Evolutionary conservation across 2,888 invertebrate species (phyloP), one percentile per base, ranked within the genome.

Genomic region (Brachycybe producta): DNA sequence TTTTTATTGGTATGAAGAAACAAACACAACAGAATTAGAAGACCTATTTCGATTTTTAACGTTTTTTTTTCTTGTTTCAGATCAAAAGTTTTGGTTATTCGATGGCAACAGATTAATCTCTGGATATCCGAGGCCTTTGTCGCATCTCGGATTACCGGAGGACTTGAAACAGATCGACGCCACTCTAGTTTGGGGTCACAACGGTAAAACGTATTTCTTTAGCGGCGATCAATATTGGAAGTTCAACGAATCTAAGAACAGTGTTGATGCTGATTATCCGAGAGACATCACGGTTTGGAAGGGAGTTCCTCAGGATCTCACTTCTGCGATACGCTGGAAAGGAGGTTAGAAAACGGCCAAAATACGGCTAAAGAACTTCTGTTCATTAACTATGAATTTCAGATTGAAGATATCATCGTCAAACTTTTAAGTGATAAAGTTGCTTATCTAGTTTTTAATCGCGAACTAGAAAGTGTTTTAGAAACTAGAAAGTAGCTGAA

Each of bases 161-260:
- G 73, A 75, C 41, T 67, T 94, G 38, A 75, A 81, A 19, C 82
- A 82, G 62, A 75, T 94, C 32, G 92, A 94, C 65, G 91, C 85
- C 0, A 87, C 86, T 4, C 82, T 88, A 76, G 80, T 90, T 32
- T 94, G 94, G 94, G 87, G 91, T 4, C 80, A 90, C 70, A 94
- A 94, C 65, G 81, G 82, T 56, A 81, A 82, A 63, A 92, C 91
- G 0, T 94, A 91, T 67, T 79, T 94, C 63, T 88, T 87, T 67
- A 87, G 86, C 61, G 84, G 82, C 4, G 78, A 79, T 23, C 75
- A 79, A 69, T 91, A 86, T 66, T 86, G 86, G 85, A 82, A 80
- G 62, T 80, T 80, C 59, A 87, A 88, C 61, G 87, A 87, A 64
- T 79, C 79, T 2, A 72, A 73, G 5, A 77, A 78, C 47, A 74